These are phyloP conservation scores for Pseudochirops corinnae DNA, from an alignment of 2,797 vertebrate species.

Conservation along the genomic window DNA sequence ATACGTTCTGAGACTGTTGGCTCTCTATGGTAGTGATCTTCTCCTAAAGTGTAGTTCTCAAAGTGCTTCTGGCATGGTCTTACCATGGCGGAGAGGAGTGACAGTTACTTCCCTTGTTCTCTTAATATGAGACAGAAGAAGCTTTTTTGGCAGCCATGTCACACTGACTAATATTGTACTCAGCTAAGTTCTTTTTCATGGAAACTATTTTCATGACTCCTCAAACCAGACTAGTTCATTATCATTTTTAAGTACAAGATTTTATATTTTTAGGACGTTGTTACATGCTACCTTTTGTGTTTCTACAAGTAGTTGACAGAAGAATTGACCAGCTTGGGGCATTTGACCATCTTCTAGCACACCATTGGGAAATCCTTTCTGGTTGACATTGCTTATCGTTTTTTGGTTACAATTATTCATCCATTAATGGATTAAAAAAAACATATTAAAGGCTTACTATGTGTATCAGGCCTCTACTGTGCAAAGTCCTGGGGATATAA, in stretches of 20 bases:
- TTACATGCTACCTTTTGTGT: background rate
- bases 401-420: background rate
- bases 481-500: background rate
- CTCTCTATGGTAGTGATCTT: background rate
- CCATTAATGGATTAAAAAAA: background rate
- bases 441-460: background rate
- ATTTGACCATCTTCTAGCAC: background rate
- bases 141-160: background rate
- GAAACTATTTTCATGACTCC: background rate
- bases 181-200: background rate
- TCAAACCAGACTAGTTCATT: background rate
- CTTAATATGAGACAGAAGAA: background rate
- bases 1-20: background rate
- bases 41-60: background rate
- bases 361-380: background rate
- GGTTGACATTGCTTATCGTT: background rate
- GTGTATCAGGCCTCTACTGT: background rate
- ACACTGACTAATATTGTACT: background rate
- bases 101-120: background rate
- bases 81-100: background rate
- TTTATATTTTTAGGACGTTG: background rate
- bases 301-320: background rate
- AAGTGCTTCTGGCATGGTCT: background rate
- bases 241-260: background rate
- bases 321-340: too few relatives aligned